Base-by-base conservation (phyloP, 1,140 invertebrate genomes). In the Musca domestica region DNA sequence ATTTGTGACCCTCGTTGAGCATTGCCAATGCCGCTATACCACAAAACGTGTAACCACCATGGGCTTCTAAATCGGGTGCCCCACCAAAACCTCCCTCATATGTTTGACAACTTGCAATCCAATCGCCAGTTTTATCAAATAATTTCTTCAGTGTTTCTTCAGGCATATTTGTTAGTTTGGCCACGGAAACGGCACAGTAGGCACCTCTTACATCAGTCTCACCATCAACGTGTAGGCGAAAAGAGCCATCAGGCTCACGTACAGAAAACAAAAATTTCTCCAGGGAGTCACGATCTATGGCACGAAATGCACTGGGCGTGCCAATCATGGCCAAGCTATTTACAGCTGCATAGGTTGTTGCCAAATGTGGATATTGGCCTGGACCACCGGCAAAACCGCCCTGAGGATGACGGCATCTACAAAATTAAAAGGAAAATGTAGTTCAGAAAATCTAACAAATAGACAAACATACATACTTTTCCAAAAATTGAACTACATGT, bases 51-150 rank as follows among this genome's bases (percentile, higher is more conserved):
- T 99, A 99, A 20, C 98, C 98, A 5, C 98, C 98, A 85, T 99
- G 98, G 20, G 98, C 98, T 84, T 99, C 98, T 87, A 95, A 90
- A 14, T 93, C 95, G 19, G 96, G 97, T 76, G 87, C 90, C 0
- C 95, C 96, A 63, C 91, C 92, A 87, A 99, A 99, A 0, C 98
- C 98, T 61, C 98, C 98, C 86, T 99, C 98, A 85, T 98, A 99
- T 0, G 96, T 98, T 82, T 98, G 96, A 85, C 96, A 98, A 70
- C 90, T 88, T 1, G 91, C 85, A 73, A 98, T 91, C 95, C 96
- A 99, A 76, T 96, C 90, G 2, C 92, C 91, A 6, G 94, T 94
- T 49, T 89, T 88, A 72, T 91, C 87, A 84, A 97, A 96, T 51
- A 99, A 82, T 69, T 91, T 87, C 27, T 89, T 86, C 20, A 88